Evolutionary conservation across 2,797 vertebrate genomes (phyloP), one percentile per base, ranked within the genome.

Genomic region (Bradypodion ventrale): DNA sequence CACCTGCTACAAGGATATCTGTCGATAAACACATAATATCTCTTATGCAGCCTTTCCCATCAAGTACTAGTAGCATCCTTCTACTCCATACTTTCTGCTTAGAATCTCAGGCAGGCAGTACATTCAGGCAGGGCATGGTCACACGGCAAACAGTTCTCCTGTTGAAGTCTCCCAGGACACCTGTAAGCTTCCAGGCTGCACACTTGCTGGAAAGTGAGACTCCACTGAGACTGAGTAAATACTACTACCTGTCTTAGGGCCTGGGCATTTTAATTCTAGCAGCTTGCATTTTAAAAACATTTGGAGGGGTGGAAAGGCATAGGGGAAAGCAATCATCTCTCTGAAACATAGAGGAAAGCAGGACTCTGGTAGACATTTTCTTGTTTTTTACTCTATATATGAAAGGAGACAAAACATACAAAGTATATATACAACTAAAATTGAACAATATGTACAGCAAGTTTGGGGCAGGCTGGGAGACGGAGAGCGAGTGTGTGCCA

Each of bases 341-440:
- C 32, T 40, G 27, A 87, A 9, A 74, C 40, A 70, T 82, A 89
- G 91, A 93, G 94, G 96, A 95, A 96, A 90, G 94, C 93, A 95
- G 95, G 95, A 95, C 96, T 96, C 90, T 91, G 16, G 29, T 91
- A 82, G 91, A 88, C 87, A 52, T 96, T 96, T 95, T 95, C 94
- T 95, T 94, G 97, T 95, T 96, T 99, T 75, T 98, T 99, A 99
- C 98, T 99, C 98, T 97, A 96, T 98, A 98, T 98, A 97, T 97
- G 98, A 97, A 97, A 97, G 96, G 97, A 97, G 98, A 97, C 96
- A 96, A 99, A 98, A 96, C 98, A 99, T 99, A 99, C 98, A 99
- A 99, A 98, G 97, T 98, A 97, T 98, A 97, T 96, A 89, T 99
- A 99, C 98, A 99, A 97, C 98, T 98, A 97, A 98, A 98, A 97